phyloP scores from a whole-genome alignment of 2,888 invertebrate species.

The Aphodius sticticus region DNA sequence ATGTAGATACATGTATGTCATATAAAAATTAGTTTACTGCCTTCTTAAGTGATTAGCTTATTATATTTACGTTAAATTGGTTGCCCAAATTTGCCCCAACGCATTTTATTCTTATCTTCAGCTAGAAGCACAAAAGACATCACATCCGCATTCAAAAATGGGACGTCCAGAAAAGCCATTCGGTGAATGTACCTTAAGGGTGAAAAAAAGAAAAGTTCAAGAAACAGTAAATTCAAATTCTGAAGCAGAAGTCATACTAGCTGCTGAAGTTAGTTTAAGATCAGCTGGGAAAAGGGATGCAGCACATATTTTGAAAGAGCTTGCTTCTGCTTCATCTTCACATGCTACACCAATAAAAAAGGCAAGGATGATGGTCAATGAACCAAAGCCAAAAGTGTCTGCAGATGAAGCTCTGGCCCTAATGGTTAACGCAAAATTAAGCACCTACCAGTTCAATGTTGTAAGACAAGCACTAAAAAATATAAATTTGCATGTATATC shows the following conservation, averaged over 20 bases:
- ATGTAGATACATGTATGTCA: neutral
- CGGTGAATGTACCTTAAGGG: neutral
- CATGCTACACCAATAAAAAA: slow-evolving; percentile 11
- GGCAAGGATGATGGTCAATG: neutral
- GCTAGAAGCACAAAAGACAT: neutral
- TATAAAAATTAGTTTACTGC: neutral
- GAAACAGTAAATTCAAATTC: neutral
- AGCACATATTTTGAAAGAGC: slow-evolving; percentile 17
- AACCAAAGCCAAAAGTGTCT: neutral
- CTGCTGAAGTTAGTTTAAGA: slow-evolving; percentile 4
- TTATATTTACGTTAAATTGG: no score
- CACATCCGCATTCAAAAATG: slow-evolving; percentile 4
- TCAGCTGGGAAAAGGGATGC: slow-evolving; percentile 18
- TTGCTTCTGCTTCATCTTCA: slow-evolving; percentile 17
- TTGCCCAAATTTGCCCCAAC: no score
- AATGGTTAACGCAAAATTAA: slow-evolving; percentile 23
- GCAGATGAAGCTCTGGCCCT: slow-evolving; percentile 10
- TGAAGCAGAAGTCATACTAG: slow-evolving; percentile 4
- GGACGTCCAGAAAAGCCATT: neutral
- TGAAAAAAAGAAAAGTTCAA: slow-evolving; percentile 4
- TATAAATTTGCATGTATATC: slow-evolving; percentile 20
- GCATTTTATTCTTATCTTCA: no score
- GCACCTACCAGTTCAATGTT: slow-evolving; percentile 6
- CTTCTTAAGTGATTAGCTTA: no score
- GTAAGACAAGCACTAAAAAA: neutral